Evolutionary conservation across 2,797 vertebrate species (phyloP).

Genomic region (Melanotaenia maccullochi): DNA sequence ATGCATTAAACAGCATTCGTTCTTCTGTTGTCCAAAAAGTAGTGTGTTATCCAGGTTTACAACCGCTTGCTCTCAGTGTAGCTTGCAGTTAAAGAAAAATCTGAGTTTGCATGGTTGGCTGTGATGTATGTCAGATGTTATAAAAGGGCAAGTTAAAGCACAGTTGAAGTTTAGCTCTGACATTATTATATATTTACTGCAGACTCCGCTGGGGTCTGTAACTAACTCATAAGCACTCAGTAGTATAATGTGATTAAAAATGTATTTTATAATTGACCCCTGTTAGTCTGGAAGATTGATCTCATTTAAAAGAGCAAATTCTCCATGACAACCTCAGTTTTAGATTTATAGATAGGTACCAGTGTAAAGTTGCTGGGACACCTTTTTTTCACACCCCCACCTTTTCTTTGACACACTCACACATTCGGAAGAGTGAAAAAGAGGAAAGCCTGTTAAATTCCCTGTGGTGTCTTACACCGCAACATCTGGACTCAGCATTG

Average conservation of each 20-base stretch:
- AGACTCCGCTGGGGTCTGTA: conserved; percentile 8
- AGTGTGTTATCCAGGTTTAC: conserved; percentile 14
- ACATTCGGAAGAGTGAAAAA: conserved; percentile 23
- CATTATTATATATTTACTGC: neutral
- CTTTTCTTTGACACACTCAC: neutral
- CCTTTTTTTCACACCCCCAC: neutral
- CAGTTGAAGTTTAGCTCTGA: neutral
- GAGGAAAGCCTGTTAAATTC: conserved; percentile 39
- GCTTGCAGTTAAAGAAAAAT: neutral
- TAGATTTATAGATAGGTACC: neutral
- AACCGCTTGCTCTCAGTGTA: neutral
- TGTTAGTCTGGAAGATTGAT: no score
- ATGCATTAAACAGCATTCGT: conserved; percentile 1
- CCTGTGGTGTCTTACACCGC: conserved; percentile 37
- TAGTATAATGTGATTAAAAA: no score
- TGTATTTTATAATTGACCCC: no score
- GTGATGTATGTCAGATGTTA: neutral
- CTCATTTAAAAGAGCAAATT: conserved; percentile 12
- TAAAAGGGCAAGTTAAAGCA: no score
- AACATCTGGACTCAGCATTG: conserved; percentile 44
- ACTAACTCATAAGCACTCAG: neutral
- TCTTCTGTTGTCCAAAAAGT: conserved; percentile 10
- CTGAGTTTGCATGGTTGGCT: conserved; percentile 16
- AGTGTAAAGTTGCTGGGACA: neutral
- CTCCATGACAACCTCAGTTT: conserved; percentile 1